phyloP scores from a whole-genome alignment of 2,888 invertebrate genomes.

The Salpingus planirostris region DNA sequence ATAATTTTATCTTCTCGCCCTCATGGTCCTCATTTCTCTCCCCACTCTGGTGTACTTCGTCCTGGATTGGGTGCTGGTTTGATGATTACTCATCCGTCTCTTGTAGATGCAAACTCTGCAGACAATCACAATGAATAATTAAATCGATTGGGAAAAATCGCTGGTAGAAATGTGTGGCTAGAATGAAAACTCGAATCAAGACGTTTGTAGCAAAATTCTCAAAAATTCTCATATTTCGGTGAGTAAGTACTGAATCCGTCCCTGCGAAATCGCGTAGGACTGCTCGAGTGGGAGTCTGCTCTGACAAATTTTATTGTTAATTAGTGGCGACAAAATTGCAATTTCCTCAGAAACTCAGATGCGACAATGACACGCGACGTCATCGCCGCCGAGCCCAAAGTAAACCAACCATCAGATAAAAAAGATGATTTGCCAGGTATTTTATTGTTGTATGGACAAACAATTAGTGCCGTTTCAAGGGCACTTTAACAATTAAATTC shows the following conservation, averaged over 20 bases:
- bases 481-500: conserved; percentile 9
- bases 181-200: no score
- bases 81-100: conserved; percentile 28
- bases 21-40: no score
- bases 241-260: no score
- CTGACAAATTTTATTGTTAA: no score
- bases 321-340: conserved; percentile 16
- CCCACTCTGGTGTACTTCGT: no score
- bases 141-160: no score
- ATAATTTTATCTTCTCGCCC: no score
- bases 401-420: background rate
- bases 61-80: no score
- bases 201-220: no score
- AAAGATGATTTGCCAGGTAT: background rate
- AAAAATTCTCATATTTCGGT: no score
- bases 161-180: no score
- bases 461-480: conserved; percentile 9
- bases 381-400: background rate
- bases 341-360: conserved; percentile 14
- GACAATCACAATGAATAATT: no score
- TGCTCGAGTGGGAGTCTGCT: conserved; percentile 4
- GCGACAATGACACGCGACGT: background rate
- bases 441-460: background rate
- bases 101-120: conserved; percentile 37
- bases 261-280: conserved; percentile 7